Conservation (phyloP, 92 coral and sea anemone genomes). For the Phenganax subtilis region DNA sequence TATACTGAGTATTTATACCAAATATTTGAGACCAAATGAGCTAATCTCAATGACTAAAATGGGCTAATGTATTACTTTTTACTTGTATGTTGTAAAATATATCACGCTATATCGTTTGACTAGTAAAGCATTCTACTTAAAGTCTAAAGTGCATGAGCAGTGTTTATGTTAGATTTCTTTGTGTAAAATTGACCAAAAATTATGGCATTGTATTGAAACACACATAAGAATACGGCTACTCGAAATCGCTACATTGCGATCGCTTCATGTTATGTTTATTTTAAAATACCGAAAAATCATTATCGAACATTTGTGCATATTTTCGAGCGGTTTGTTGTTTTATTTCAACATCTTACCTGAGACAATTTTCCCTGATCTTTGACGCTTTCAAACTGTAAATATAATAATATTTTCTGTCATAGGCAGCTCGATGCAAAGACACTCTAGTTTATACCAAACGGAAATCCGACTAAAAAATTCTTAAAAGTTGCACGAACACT, state of each 20-base stretch:
- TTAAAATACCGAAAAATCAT: conserved; percentile 2
- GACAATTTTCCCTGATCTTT: neutral
- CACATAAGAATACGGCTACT: neutral
- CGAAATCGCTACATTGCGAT: neutral
- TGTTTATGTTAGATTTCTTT: too few relatives aligned
- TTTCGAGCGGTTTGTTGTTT: neutral
- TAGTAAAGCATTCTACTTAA: too few relatives aligned
- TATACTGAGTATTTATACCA: neutral
- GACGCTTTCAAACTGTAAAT: neutral
- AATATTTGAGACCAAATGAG: too few relatives aligned
- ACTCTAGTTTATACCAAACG: neutral
- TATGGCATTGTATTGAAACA: neutral
- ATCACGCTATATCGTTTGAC: too few relatives aligned
- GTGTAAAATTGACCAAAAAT: neutral
- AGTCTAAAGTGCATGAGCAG: too few relatives aligned
- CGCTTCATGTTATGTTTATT: neutral
- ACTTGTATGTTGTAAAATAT: too few relatives aligned
- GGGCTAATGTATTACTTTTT: too few relatives aligned
- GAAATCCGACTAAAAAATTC: neutral
- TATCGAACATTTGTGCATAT: conserved; percentile 3
- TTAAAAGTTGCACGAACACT: neutral
- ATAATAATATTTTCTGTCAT: neutral
- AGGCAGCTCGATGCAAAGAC: neutral
- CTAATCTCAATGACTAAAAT: too few relatives aligned
- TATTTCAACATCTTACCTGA: conserved; percentile 15